Conservation (phyloP, 2,888 invertebrate species). For the Drosophila suboccidentalis region DNA sequence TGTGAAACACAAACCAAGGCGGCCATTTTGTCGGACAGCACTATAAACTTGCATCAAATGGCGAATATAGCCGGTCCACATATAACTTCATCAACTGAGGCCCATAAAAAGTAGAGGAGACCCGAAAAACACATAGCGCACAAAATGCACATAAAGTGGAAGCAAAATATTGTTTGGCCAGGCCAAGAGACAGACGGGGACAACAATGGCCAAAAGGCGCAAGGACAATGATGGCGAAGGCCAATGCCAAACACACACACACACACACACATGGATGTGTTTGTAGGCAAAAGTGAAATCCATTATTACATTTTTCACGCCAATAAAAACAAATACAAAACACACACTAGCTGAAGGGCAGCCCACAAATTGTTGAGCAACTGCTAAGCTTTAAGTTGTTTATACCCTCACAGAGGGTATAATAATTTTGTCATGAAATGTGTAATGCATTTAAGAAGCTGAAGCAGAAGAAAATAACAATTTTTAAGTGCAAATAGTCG, state of each 20-base stretch:
- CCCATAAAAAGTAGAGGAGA: slow-evolving; percentile 40
- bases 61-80: slow-evolving; percentile 33
- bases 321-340: slow-evolving; percentile 79
- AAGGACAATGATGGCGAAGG: slow-evolving; percentile 33
- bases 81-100: slow-evolving; percentile 69
- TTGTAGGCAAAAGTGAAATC: slow-evolving; percentile 45
- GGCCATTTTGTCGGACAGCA: slow-evolving; percentile 1
- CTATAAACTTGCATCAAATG: slow-evolving; percentile 42
- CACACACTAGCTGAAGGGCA: slow-evolving; percentile 13
- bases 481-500: too few species aligned
- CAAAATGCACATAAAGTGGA: slow-evolving; percentile 39
- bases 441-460: background rate
- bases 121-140: slow-evolving; percentile 27
- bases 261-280: slow-evolving; percentile 14
- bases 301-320: slow-evolving; percentile 81
- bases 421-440: background rate
- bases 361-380: slow-evolving; percentile 49
- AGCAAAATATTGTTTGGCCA: slow-evolving; percentile 35
- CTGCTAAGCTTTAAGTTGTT: slow-evolving; percentile 52
- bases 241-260: slow-evolving; percentile 33
- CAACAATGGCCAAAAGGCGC: slow-evolving; percentile 12
- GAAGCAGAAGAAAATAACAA: background rate
- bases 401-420: background rate
- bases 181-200: slow-evolving; percentile 2
- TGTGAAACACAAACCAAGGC: background rate